These are phyloP conservation scores for Tromatobia lineatoria DNA, from an alignment of 2,888 invertebrate genomes.

Conservation along the genomic window DNA sequence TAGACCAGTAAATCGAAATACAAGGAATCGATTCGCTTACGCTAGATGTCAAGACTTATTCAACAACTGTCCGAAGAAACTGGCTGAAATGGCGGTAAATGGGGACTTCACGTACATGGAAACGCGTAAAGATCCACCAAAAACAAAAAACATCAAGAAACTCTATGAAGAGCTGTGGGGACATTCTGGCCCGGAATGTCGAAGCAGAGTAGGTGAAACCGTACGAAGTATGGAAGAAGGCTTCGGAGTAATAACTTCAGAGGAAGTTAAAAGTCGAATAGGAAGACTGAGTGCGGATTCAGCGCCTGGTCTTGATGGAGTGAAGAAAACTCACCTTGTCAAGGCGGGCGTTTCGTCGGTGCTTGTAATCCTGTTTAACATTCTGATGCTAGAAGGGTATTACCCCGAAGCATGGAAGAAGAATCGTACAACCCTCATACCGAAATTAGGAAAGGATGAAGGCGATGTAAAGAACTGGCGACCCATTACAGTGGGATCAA, in stretches of 20 bases:
- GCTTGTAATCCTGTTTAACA: constrained; percentile 34
- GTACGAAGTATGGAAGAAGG: constrained; percentile 16
- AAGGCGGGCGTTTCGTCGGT: not conserved
- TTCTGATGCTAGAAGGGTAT: not conserved
- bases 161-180: constrained; percentile 77
- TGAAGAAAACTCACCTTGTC: constrained; percentile 65
- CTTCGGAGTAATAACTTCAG: constrained; percentile 6
- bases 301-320: constrained; percentile 74
- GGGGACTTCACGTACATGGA: constrained; percentile 51
- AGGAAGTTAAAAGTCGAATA: constrained; percentile 63
- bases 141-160: constrained; percentile 50
- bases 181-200: not conserved
- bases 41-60: constrained; percentile 78
- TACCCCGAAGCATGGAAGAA: constrained; percentile 74
- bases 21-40: constrained; percentile 62
- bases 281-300: constrained; percentile 65
- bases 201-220: too few species aligned
- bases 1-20: not conserved
- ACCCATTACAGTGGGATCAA: constrained; percentile 78
- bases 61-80: constrained; percentile 74
- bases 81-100: constrained; percentile 71
- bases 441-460: constrained; percentile 77
- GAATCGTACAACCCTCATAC: constrained; percentile 78
- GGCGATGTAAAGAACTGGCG: constrained; percentile 75
- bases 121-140: not conserved